Base-by-base conservation (phyloP, 1,140 invertebrate species). In the Limonius californicus region DNA sequence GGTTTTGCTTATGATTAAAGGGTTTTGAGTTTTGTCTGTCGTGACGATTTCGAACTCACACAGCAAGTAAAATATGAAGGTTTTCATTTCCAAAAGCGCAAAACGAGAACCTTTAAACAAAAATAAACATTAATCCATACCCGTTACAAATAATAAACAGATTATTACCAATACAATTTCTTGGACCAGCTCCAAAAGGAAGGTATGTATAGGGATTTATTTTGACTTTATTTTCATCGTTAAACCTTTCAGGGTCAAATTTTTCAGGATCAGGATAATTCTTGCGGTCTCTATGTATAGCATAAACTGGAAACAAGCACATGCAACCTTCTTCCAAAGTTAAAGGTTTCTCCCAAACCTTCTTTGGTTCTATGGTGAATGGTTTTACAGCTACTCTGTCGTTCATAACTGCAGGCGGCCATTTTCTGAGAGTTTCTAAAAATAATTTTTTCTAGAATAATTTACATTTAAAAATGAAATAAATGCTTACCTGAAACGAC, bases 161-260 rank as follows among this genome's bases (percentile, higher is more conserved):
- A 27, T 27, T 27, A 3, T 27, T 50, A 81, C 83, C 83, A 42
- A 85, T 83, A 64, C 83, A 85, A 66, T 82, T 83, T 47, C 83
- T 68, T 0, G 79, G 77, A 16, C 84, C 84, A 23, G 77, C 79
- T 11, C 82, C 83, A 71, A 85, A 85, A 7, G 83, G 81, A 42
- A 84, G 61, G 65, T 79, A 84, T 2, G 74, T 73, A 63, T 67
- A 76, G 0, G 76, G 72, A 43, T 74, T 61, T 57, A 75, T 69
- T 45, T 77, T 67, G 1, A 65, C 42, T 15, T 70, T 67, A 43
- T 76, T 74, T 58, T 75, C 72, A 12, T 79, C 76, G n/a, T 76
- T 68, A 68, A 87, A 88, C 54, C 84, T 70, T 59, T 85, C 81
- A 0, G 85, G 85, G 39, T 65, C 61, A 57, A 62, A 65, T 27